phyloP scores from a whole-genome alignment of 2,113 vertebrate species.

The Promerops cafer region DNA sequence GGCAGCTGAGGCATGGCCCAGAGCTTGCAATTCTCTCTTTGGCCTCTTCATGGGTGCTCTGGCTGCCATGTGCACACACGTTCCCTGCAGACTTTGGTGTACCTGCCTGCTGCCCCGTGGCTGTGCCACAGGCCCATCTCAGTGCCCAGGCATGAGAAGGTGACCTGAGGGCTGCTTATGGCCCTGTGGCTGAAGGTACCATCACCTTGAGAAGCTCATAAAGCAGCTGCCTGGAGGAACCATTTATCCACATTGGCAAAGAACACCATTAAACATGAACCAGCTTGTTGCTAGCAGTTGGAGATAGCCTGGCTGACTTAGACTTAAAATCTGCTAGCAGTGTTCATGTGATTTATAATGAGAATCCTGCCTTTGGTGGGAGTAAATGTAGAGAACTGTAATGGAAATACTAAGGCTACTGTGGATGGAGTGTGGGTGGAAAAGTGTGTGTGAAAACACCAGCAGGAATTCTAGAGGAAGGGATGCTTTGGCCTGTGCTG shows the following conservation, averaged over 20 bases:
- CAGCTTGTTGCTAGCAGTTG: not conserved
- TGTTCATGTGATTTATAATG: not conserved
- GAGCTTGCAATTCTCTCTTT: not conserved
- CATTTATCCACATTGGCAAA: not conserved
- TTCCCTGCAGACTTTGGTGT: not conserved
- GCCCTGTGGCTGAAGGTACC: not conserved
- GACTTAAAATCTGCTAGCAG: not conserved
- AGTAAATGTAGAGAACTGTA: not conserved
- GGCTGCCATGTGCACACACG: not conserved
- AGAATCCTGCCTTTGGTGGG: not conserved
- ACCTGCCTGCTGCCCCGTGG: not conserved
- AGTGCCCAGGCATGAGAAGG: not conserved
- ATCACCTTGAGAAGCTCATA: not conserved
- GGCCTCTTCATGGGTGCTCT: not conserved
- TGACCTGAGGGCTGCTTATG: not conserved
- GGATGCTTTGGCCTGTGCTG: not conserved
- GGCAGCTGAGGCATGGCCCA: not conserved
- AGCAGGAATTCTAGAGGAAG: not conserved
- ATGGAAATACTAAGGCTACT: not conserved
- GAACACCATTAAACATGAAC: not conserved
- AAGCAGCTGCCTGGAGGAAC: not conserved
- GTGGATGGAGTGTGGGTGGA: not conserved
- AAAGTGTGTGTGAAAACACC: not conserved
- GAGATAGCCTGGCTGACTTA: not conserved
- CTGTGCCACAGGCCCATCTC: not conserved